A percentile compares a stretch with the other conserved stretches of the same genome.
These are phyloP conservation scores for Bibio marci DNA, from an alignment of 2,888 invertebrate genomes.

Conservation along the genomic window DNA sequence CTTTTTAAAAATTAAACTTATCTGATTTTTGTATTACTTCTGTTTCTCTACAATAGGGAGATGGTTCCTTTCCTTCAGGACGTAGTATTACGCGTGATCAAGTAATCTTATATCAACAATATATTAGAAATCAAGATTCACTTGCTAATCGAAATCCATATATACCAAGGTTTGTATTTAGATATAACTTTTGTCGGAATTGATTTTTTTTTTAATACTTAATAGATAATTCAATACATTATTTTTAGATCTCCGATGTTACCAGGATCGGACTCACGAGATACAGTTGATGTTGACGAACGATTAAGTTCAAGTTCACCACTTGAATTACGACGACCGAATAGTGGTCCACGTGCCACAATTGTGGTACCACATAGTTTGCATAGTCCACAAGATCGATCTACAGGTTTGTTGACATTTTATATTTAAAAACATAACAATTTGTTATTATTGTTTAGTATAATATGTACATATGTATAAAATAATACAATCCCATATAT, in stretches of 20 bases:
- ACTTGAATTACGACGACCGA: constrained; percentile 46
- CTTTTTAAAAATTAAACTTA: too few relatives aligned
- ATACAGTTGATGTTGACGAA: constrained; percentile 23
- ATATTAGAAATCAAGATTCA: constrained; percentile 34
- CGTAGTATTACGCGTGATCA: constrained; percentile 19
- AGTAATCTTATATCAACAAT: constrained; percentile 27
- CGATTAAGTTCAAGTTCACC: constrained; percentile 49
- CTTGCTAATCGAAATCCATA: constrained; percentile 18
- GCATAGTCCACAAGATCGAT: constrained; percentile 52
- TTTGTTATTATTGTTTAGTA: too few relatives aligned
- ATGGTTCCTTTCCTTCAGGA: constrained; percentile 28
- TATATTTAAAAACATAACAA: neutral
- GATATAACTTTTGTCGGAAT: neutral
- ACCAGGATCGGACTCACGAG: constrained; percentile 14
- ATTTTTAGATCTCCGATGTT: constrained; percentile 16
- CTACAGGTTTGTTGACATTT: constrained; percentile 32
- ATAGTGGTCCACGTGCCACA: constrained; percentile 36
- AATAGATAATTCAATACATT: too few relatives aligned
- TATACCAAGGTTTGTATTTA: constrained; percentile 14
- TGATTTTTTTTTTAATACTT: too few relatives aligned
- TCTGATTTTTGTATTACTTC: constrained; percentile 13
- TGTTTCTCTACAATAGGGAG: constrained; percentile 36
- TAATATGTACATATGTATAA: too few relatives aligned
- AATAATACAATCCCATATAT: too few relatives aligned
- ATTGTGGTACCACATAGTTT: constrained; percentile 48